Percentiles rank a stretch among this genome's conserved stretches.
Evolutionary conservation across 1,140 invertebrate genomes (phyloP).

Genomic region (Rhopalosiphum padi): DNA sequence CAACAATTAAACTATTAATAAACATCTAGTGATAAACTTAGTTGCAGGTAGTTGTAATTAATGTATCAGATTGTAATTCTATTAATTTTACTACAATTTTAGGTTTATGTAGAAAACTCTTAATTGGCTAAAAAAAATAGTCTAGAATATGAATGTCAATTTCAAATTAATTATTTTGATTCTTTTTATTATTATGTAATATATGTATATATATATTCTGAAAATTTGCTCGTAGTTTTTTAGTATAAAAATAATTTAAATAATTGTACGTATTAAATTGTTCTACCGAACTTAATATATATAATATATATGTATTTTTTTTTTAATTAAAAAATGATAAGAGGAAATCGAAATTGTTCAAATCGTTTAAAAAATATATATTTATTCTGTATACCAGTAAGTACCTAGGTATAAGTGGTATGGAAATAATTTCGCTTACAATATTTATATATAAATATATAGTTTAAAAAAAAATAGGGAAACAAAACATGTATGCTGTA

Average conservation of each 20-base stretch:
- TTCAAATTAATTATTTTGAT: background rate
- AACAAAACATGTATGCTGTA: background rate
- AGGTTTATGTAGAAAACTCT: no score
- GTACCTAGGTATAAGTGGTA: background rate
- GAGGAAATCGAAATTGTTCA: background rate
- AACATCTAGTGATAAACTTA: background rate
- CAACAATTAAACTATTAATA: background rate
- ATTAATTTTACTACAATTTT: no score
- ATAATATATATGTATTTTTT: no score
- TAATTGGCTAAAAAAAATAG: no score
- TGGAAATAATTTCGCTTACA: background rate
- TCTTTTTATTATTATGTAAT: background rate
- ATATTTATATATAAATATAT: background rate
- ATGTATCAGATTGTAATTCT: background rate
- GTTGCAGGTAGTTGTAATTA: background rate
- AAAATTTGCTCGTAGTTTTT: no score
- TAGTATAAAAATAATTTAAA: background rate
- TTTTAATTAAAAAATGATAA: background rate
- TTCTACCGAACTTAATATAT: background rate
- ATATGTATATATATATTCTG: no score
- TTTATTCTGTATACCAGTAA: background rate
- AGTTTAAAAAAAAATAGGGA: background rate
- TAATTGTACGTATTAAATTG: background rate
- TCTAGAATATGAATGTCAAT: background rate
- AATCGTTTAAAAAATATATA: background rate